A percentile compares a stretch with the other conserved stretches of the same genome.
phyloP scores from a whole-genome alignment of 2,797 vertebrate species.

The Cyclopterus lumpus region DNA sequence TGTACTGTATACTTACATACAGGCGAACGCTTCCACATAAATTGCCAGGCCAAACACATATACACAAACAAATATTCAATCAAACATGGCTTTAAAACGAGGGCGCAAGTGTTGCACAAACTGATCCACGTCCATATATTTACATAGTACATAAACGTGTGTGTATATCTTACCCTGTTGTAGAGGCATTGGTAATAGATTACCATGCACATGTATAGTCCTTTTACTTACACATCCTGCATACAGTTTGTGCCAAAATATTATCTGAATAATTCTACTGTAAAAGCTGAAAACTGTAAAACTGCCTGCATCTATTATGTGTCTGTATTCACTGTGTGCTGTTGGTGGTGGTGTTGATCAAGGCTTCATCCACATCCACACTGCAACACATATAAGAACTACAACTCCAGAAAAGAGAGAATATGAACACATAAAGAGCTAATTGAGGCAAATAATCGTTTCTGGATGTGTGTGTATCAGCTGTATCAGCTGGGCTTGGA shows the following conservation, averaged over 20 bases:
- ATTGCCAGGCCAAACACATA: conserved; percentile 13
- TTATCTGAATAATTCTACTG: background rate
- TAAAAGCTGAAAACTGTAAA: conserved; percentile 9
- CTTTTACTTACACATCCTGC: background rate
- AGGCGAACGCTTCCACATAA: conserved; percentile 1
- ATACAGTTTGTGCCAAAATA: background rate
- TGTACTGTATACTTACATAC: background rate
- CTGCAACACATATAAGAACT: conserved; percentile 59
- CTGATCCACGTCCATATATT: background rate
- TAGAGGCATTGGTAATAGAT: background rate
- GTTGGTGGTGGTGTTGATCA: conserved; percentile 48
- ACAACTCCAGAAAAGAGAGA: conserved; percentile 66
- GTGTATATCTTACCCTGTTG: background rate
- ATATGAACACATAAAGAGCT: conserved; percentile 7
- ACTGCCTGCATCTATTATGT: background rate
- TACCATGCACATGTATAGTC: background rate
- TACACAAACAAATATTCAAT: conserved; percentile 7
- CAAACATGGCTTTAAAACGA: background rate
- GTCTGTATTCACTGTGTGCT: conserved; percentile 60
- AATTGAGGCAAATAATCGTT: conserved; percentile 47
- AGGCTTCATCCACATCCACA: conserved; percentile 58
- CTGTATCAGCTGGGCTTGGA: conserved; percentile 73
- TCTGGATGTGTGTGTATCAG: conserved; percentile 58
- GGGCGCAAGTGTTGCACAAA: background rate
- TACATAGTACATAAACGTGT: background rate